Evolutionary conservation across 2,113 vertebrate genomes (phyloP).

Genomic region (Prunella himalayana): DNA sequence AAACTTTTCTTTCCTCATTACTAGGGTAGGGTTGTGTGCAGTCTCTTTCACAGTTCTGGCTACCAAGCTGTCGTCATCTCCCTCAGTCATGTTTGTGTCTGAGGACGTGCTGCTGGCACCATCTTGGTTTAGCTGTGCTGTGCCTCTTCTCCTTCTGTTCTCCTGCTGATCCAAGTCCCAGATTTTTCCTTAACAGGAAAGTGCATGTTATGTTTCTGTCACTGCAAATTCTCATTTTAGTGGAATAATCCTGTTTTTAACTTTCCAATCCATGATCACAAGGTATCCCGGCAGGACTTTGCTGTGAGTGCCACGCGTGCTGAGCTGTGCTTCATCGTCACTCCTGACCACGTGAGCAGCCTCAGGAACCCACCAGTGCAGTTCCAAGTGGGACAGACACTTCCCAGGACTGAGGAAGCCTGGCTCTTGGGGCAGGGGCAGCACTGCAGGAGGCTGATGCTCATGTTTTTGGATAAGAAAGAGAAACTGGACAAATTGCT

Average conservation of each 20-base stretch:
- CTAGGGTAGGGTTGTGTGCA: background rate
- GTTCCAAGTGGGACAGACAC: background rate
- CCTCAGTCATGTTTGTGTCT: conserved; percentile 44
- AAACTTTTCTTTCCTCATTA: background rate
- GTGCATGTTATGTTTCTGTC: conserved; percentile 3
- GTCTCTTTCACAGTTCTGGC: conserved; percentile 61
- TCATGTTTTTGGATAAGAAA: background rate
- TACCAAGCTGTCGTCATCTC: conserved; percentile 58
- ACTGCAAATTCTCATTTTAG: conserved; percentile 18
- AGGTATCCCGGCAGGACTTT: background rate
- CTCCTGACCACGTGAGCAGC: background rate
- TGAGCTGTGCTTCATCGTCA: background rate
- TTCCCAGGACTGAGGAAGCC: background rate
- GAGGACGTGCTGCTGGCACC: conserved; percentile 56
- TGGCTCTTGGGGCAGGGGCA: background rate
- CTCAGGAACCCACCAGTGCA: background rate
- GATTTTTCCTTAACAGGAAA: conserved; percentile 33
- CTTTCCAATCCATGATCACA: background rate
- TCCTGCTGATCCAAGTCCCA: conserved; percentile 17
- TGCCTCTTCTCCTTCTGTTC: conserved; percentile 66
- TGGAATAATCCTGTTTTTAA: conserved; percentile 28
- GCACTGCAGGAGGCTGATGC: background rate
- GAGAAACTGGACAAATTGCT: background rate
- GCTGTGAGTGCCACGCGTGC: background rate
- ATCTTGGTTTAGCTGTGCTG: conserved; percentile 48